Percentiles rank a stretch among this genome's conserved stretches.
These are phyloP conservation scores for Ganaspis sp. DNA, from an alignment of 1,140 invertebrate genomes.

Conservation along the genomic window DNA sequence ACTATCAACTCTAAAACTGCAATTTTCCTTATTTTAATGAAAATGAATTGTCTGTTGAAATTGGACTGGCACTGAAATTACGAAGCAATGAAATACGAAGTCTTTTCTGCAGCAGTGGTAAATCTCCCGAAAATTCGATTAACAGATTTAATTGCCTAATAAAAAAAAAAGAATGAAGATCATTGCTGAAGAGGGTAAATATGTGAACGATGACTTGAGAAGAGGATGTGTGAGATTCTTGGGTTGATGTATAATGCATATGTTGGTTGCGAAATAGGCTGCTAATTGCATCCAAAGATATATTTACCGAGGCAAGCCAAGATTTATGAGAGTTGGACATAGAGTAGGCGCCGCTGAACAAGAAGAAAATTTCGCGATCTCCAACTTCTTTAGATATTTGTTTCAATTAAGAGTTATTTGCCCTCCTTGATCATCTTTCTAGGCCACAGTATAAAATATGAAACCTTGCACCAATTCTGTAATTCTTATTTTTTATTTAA, in stretches of 20 bases:
- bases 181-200: neutral
- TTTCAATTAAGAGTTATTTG: neutral
- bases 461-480: too few relatives aligned
- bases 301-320: slow-evolving; percentile 14
- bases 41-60: too few relatives aligned
- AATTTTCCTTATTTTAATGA: too few relatives aligned
- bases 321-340: neutral
- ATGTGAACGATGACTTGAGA: slow-evolving; percentile 4
- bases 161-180: neutral
- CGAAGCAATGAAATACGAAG: too few relatives aligned
- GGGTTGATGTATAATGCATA: slow-evolving; percentile 26
- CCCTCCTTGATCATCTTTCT: neutral
- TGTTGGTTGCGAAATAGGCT: slow-evolving; percentile 16
- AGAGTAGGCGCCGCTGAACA: neutral
- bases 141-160: neutral
- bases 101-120: too few relatives aligned
- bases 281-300: slow-evolving; percentile 21
- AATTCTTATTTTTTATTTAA: too few relatives aligned
- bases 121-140: neutral
- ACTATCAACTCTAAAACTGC: too few relatives aligned
- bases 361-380: slow-evolving; percentile 5
- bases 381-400: slow-evolving; percentile 10
- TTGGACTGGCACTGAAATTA: too few relatives aligned
- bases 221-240: slow-evolving; percentile 35
- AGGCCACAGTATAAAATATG: neutral